Base-by-base conservation (phyloP, 2,113 vertebrate genomes). In the Varanus salvator region DNA sequence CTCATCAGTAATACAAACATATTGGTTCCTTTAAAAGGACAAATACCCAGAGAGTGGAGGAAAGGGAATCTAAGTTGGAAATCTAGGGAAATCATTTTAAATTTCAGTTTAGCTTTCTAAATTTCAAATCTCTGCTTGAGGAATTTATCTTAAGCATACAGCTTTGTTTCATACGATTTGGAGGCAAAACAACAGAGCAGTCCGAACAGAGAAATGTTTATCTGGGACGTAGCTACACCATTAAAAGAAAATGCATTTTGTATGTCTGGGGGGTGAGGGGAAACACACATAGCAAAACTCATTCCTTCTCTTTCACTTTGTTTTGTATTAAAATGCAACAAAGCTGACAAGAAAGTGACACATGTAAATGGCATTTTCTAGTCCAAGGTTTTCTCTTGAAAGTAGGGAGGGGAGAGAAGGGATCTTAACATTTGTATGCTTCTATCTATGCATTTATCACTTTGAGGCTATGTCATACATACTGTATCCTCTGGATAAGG, bases 1-100 rank as follows among this genome's bases (percentile, higher is more conserved):
- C 97, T 95, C 90, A 91, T 98, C 97, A 98, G 97, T 97, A 97
- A 96, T 94, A 96, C 97, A 97, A 98, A 97, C 97, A 97, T 97
- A 98, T 97, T 97, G 97, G 97, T 95, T 97, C 96, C 96, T 96
- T 97, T 97, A 96, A 96, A 96, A 97, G 96, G 96, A 97, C 96
- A 97, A 97, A 97, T 93, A 96, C 96, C 92, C 91, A 34, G 91
- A 94, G 95, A 94, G 91, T 54, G 34, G 5, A 95, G 95, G 93
- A 94, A 92, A 95, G 92, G 52, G 89, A 44, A 96, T 95, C 81
- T 92, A 89, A 95, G 95, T 94, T 27, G 48, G 92, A 94, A 97
- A 96, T 94, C 91, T 44, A 92, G 92, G 92, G 93, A 95, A 95
- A 96, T 95, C 2, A 85, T 93, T 95, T 95, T 80, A 89, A 8